A percentile compares a stretch with the other conserved stretches of the same genome.
phyloP scores from a whole-genome alignment of 2,113 vertebrate genomes.

The Epinephelus moara region DNA sequence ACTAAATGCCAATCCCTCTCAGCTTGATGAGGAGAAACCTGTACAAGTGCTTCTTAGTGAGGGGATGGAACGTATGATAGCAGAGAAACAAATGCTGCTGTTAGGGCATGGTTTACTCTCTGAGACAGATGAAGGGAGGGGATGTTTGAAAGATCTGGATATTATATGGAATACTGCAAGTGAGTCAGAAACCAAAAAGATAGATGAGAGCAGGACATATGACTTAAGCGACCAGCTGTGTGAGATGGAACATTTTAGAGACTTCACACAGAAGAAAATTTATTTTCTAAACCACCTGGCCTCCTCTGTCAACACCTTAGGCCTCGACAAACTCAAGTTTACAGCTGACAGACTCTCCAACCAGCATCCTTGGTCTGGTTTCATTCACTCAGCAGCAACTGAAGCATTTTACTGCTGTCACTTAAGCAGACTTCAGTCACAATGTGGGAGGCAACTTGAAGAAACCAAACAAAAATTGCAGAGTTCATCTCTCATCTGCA shows the following conservation, averaged over 20 bases:
- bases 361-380: neutral
- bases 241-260: conserved; percentile 42
- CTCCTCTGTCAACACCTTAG: conserved; percentile 28
- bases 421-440: conserved; percentile 21
- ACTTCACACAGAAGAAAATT: conserved; percentile 47
- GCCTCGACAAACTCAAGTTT: conserved; percentile 38
- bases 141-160: conserved; percentile 8
- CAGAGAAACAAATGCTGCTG: conserved; percentile 66
- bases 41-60: conserved; percentile 31
- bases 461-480: conserved; percentile 19
- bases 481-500: conserved; percentile 26
- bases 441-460: neutral
- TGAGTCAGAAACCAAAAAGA: conserved; percentile 14
- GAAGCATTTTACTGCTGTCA: conserved; percentile 64
- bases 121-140: conserved; percentile 12
- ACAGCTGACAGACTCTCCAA: conserved; percentile 12
- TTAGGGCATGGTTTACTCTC: conserved; percentile 36
- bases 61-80: conserved; percentile 39
- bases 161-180: conserved; percentile 27
- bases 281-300: conserved; percentile 51
- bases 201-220: neutral
- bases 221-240: neutral
- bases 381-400: conserved; percentile 50
- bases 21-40: conserved; percentile 17
- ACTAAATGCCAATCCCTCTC: conserved; percentile 29